Evolutionary conservation across 2,888 invertebrate genomes (phyloP).

Genomic region (Cyclophora albipunctata): DNA sequence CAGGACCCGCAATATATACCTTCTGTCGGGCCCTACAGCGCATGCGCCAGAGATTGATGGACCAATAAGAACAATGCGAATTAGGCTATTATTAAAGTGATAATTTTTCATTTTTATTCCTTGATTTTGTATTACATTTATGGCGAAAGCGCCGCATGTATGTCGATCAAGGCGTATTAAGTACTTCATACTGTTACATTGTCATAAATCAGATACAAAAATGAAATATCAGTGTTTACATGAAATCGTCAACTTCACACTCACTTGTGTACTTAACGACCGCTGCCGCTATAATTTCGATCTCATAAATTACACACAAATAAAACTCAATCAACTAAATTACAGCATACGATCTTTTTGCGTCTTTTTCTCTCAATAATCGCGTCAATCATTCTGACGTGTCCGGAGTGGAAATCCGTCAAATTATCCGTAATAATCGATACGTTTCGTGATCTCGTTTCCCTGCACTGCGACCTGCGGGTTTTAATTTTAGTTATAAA

Average conservation of each 20-base stretch:
- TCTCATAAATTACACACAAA: too few relatives aligned
- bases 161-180: too few relatives aligned
- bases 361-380: conserved; percentile 16
- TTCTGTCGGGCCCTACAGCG: conserved; percentile 40
- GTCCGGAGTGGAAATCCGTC: conserved; percentile 19
- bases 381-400: conserved; percentile 32
- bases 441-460: conserved; percentile 31
- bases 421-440: conserved; percentile 30
- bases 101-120: conserved; percentile 11
- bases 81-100: conserved; percentile 30
- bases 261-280: too few relatives aligned
- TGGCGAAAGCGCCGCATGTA: not conserved
- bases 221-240: too few relatives aligned
- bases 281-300: too few relatives aligned
- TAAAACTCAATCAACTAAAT: conserved; percentile 5
- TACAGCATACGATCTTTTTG: conserved; percentile 10
- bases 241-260: too few relatives aligned
- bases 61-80: conserved; percentile 62
- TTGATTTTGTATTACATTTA: conserved; percentile 1
- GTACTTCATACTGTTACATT: too few relatives aligned
- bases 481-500: conserved; percentile 69
- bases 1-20: conserved; percentile 50
- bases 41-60: conserved; percentile 58
- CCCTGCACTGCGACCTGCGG: conserved; percentile 25
- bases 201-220: too few relatives aligned